Conservation (phyloP, 2,113 vertebrate species). For the Oxyruncus cristatus region DNA sequence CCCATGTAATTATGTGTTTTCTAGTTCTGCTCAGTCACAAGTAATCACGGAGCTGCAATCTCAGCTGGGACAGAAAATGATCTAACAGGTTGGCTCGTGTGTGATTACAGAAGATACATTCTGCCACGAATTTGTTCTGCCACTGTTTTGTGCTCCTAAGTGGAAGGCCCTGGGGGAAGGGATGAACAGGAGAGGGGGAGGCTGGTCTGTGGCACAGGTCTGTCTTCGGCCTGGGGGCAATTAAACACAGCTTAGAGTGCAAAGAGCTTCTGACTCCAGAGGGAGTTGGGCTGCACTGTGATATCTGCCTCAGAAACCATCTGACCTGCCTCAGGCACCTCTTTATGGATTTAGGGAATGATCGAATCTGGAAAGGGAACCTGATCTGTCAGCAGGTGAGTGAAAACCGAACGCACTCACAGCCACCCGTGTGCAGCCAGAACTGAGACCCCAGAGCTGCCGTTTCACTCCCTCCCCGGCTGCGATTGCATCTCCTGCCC, state of each 20-base stretch:
- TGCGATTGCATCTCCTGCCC: neutral
- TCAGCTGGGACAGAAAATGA: neutral
- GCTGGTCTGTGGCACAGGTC: neutral
- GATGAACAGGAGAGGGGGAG: neutral
- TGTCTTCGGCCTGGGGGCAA: neutral
- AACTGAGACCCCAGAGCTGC: neutral
- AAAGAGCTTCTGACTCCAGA: neutral
- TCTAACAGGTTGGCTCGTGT: neutral
- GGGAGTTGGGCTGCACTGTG: neutral
- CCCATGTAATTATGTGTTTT: neutral
- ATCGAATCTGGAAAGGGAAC: neutral
- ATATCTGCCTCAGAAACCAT: neutral
- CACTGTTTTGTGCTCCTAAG: neutral
- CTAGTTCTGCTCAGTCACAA: neutral
- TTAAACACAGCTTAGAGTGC: neutral
- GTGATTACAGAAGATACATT: neutral
- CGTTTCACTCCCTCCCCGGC: fast-evolving
- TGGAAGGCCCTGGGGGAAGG: neutral
- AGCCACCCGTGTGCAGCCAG: neutral
- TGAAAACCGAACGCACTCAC: neutral
- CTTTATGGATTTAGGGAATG: neutral
- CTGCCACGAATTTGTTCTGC: neutral
- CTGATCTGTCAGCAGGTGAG: neutral
- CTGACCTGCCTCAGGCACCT: neutral
- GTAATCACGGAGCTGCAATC: neutral